Evolutionary conservation across 2,797 vertebrate genomes (phyloP).

Genomic region (Hypotaenidia philippensis): DNA sequence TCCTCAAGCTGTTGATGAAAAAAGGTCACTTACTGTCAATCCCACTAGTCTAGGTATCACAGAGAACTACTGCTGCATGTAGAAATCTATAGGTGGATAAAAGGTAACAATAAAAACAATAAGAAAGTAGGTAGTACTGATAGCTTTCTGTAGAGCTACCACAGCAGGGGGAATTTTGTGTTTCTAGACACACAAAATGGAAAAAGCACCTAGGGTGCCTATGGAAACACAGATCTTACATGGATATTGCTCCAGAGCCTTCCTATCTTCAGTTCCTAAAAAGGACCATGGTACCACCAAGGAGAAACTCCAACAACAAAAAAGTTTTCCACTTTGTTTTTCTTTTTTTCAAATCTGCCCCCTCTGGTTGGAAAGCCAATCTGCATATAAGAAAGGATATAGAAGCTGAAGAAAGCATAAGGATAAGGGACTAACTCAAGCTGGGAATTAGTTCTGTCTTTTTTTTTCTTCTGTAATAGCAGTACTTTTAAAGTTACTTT

Average conservation of each 20-base stretch:
- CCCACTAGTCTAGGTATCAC: not conserved
- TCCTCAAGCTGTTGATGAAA: not conserved
- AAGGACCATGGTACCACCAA: not conserved
- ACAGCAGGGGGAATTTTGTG: not conserved
- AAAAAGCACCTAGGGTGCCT: rapidly evolving
- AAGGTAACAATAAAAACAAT: not conserved
- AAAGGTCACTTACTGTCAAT: not conserved
- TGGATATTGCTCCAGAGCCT: not conserved
- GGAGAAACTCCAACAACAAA: not conserved
- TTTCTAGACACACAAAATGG: not conserved
- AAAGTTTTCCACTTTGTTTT: not conserved
- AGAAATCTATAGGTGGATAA: not conserved
- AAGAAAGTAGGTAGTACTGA: not conserved
- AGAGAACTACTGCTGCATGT: not conserved
- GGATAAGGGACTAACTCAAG: not conserved
- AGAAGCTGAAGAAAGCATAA: not conserved
- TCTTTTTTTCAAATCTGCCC: not conserved
- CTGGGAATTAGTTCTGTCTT: not conserved
- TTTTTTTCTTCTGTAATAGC: not conserved
- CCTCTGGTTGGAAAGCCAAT: not conserved
- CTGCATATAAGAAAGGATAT: not conserved
- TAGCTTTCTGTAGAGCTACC: not conserved
- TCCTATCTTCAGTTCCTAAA: not conserved
- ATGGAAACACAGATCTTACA: not conserved
- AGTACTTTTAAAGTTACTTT: not conserved